Percentiles rank a stretch among this genome's conserved stretches.
phyloP scores from a whole-genome alignment of 1,140 invertebrate species.

The Heliothis virescens region DNA sequence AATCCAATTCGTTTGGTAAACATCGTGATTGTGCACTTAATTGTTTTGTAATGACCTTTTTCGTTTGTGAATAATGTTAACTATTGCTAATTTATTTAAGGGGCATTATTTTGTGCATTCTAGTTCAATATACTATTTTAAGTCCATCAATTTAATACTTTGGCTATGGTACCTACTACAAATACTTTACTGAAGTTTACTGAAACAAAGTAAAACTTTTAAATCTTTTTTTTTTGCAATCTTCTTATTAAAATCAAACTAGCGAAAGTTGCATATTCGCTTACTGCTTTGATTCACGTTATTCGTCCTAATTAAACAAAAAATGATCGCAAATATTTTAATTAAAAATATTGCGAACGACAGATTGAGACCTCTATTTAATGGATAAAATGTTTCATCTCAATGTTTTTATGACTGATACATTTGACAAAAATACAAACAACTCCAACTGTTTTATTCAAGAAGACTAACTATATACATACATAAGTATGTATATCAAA shows the following conservation, averaged over 20 bases:
- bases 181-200: too few species aligned
- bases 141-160: too few species aligned
- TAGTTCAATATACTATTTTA: too few species aligned
- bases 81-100: too few species aligned
- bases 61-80: too few species aligned
- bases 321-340: constrained; percentile 5
- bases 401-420: too few species aligned
- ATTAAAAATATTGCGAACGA: neutral
- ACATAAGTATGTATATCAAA: neutral
- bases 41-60: too few species aligned
- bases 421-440: too few species aligned
- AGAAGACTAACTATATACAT: neutral
- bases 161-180: too few species aligned
- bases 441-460: neutral
- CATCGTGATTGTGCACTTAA: neutral
- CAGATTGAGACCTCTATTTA: neutral
- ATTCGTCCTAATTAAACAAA: constrained; percentile 9
- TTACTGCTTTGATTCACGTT: neutral
- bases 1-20: neutral
- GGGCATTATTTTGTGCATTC: too few species aligned
- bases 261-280: neutral
- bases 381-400: too few species aligned
- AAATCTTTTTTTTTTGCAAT: neutral
- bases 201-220: too few species aligned
- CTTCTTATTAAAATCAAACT: neutral